Conservation (phyloP, 2,888 invertebrate species). For the Amblyteles armatorius region DNA sequence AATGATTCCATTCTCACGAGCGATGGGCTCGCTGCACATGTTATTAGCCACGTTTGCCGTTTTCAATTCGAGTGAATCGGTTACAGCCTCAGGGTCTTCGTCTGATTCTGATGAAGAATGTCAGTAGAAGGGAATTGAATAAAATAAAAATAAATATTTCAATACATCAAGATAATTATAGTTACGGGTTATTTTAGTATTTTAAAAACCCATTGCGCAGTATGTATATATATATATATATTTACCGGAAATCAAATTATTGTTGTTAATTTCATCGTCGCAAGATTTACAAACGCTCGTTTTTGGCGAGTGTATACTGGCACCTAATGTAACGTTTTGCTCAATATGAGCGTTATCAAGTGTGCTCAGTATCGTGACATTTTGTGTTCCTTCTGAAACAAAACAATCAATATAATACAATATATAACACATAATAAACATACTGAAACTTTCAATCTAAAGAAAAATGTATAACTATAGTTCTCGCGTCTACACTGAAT, state of each 20-base stretch:
- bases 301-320: slow-evolving; percentile 3
- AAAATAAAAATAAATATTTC: slow-evolving; percentile 1
- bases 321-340: neutral
- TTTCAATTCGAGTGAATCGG: slow-evolving; percentile 5
- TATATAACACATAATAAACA: neutral
- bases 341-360: neutral
- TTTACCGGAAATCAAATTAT: neutral
- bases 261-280: slow-evolving; percentile 3
- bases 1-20: slow-evolving; percentile 4
- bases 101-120: neutral
- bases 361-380: neutral
- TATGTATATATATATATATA: neutral
- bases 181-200: neutral
- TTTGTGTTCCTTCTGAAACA: slow-evolving; percentile 12
- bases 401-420: neutral
- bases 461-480: slow-evolving; percentile 2
- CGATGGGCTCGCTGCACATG: neutral
- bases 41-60: neutral
- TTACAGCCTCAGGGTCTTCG: neutral
- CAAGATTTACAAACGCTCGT: neutral
- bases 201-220: neutral
- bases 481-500: neutral
- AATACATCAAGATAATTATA: slow-evolving; percentile 4
- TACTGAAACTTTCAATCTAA: neutral
- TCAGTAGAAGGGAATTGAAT: neutral